Evolutionary conservation across 2,113 vertebrate genomes (phyloP).

Genomic region (Otocyon megalotis): DNA sequence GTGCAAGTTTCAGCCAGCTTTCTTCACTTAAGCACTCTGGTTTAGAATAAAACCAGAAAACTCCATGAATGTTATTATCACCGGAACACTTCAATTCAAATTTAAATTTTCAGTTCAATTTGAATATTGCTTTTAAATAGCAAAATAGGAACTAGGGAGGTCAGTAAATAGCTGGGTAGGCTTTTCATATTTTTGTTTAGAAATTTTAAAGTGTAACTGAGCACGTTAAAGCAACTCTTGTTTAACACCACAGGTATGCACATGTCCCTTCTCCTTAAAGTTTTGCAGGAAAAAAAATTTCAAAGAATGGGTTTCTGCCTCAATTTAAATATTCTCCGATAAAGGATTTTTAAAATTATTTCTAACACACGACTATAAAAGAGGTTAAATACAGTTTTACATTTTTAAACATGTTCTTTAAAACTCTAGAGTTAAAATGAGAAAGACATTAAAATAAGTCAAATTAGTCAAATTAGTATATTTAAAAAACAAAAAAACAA

Average conservation of each 20-base stretch:
- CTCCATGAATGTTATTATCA: neutral
- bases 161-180: neutral
- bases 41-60: slow-evolving; percentile 61
- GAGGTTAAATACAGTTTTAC: neutral
- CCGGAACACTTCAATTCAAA: neutral
- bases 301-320: neutral
- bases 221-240: neutral
- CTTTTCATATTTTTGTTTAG: slow-evolving; percentile 44
- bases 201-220: neutral
- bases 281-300: neutral
- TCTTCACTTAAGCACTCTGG: slow-evolving; percentile 19
- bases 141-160: slow-evolving; percentile 8
- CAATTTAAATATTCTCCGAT: slow-evolving; percentile 16
- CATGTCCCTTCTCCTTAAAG: neutral
- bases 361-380: slow-evolving; percentile 45
- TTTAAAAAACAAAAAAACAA: slow-evolving; percentile 47
- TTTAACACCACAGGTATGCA: neutral
- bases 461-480: slow-evolving; percentile 52
- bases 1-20: slow-evolving; percentile 7
- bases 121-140: neutral
- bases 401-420: slow-evolving; percentile 9
- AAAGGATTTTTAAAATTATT: slow-evolving; percentile 40
- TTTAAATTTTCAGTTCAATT: neutral
- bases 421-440: slow-evolving; percentile 5
- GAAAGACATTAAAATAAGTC: neutral